Base-by-base conservation (phyloP, 1,140 invertebrate genomes). In the Cotesia chilonis region DNA sequence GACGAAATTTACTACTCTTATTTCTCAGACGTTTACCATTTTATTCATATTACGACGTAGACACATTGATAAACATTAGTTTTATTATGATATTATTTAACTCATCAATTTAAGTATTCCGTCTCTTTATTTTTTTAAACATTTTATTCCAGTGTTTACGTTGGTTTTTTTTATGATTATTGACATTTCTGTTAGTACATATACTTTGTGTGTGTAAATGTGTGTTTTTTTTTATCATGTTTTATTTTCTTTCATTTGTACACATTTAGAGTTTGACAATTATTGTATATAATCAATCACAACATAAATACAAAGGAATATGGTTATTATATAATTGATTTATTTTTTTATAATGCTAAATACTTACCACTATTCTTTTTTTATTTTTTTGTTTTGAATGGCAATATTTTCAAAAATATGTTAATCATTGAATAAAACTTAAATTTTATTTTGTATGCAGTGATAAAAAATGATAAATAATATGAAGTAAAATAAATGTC, bases 241-340 rank as follows among this genome's bases (percentile, higher is more conserved):
- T 36, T 52, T 54, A n/a, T 38, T 54, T n/a, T 20, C 36, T 3
- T 63, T 20, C 20, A 28, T 63, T 57, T 55, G 61, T 66, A 71
- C 17, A 71, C 47, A 38, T 65, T 41, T 20, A 35, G 9, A 59
- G 17, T 47, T 74, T 83, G 81, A 83, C 80, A 80, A 78, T 81
- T 78, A 76, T 76, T 55, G n/a, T 12, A 55, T 81, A 81, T 84
- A 84, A 83, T 83, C 83, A 84, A 80, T 80, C 76, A 66, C 63
- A 71, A 67, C 73, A 75, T 73, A n/a, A 20, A 65, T 51, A 51
- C 14, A 4, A 47, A 5, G 14, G 41, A 6, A 0, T 51, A 28
- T 51, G 14, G 10, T 73, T 52, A 73, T 84, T 83, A 83, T 81
- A 79, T 79, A 83, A 84, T 83, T 81, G 64, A 28, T 72, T 71